These are phyloP conservation scores for Ethmia dodecea DNA, from an alignment of 2,888 invertebrate genomes.

Conservation along the genomic window DNA sequence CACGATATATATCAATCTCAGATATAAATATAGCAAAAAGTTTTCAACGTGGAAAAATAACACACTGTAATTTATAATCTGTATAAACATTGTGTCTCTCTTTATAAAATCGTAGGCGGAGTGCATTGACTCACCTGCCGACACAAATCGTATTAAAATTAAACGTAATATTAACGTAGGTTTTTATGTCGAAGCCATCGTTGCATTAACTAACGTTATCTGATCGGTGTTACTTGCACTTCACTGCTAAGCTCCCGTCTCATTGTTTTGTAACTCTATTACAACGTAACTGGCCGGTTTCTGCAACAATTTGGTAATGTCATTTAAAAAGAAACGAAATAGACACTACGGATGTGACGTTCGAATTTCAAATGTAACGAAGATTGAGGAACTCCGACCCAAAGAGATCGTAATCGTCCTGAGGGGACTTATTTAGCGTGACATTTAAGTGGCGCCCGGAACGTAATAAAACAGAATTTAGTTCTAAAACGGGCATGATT, in stretches of 20 bases:
- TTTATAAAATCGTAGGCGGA: too few relatives aligned
- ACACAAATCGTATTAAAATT: too few relatives aligned
- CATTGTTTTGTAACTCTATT: slow-evolving; percentile 23
- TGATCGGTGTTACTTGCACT: slow-evolving; percentile 17
- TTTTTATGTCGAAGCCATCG: too few relatives aligned
- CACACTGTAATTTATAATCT: too few relatives aligned
- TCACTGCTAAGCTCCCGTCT: slow-evolving; percentile 11
- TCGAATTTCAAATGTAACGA: slow-evolving; percentile 4
- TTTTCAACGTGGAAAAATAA: too few relatives aligned
- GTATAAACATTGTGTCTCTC: too few relatives aligned
- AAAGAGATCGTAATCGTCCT: slow-evolving; percentile 6
- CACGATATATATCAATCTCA: too few relatives aligned
- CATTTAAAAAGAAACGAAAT: slow-evolving; percentile 8
- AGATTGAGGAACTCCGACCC: not conserved
- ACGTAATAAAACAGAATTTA: slow-evolving; percentile 38
- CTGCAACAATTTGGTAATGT: slow-evolving; percentile 14
- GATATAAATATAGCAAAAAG: too few relatives aligned
- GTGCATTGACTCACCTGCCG: too few relatives aligned
- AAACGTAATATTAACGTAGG: too few relatives aligned
- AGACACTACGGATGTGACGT: too few relatives aligned
- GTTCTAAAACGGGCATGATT: slow-evolving; percentile 48
- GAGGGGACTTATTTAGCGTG: slow-evolving; percentile 16
- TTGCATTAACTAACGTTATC: slow-evolving; percentile 8
- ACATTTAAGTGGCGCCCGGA: slow-evolving; percentile 28
- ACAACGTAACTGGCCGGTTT: slow-evolving; percentile 15